These are phyloP conservation scores for Siderastrea radians DNA, from an alignment of 92 coral and sea anemone genomes.

Conservation along the genomic window DNA sequence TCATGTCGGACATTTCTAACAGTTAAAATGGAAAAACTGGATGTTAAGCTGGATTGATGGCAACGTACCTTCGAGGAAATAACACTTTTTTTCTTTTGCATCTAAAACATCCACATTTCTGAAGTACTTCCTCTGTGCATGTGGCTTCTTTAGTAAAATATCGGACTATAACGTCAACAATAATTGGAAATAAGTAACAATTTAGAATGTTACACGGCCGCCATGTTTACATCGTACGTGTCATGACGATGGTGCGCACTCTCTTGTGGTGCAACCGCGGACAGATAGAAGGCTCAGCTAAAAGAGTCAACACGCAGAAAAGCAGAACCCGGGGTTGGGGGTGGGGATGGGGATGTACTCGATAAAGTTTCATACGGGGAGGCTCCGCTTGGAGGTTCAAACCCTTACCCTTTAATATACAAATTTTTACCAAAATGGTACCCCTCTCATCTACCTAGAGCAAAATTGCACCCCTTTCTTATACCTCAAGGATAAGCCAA, in stretches of 20 bases:
- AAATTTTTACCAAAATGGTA: too few relatives aligned
- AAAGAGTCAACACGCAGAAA: not conserved
- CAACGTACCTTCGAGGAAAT: constrained; percentile 8
- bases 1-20: too few relatives aligned
- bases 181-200: not conserved
- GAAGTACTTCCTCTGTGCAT: not conserved
- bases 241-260: constrained; percentile 53
- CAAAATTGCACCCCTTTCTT: too few relatives aligned
- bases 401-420: too few relatives aligned
- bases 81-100: not conserved
- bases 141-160: not conserved
- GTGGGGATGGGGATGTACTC: too few relatives aligned
- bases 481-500: too few relatives aligned
- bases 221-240: constrained; percentile 79
- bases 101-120: constrained; percentile 21
- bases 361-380: too few relatives aligned
- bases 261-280: constrained; percentile 21
- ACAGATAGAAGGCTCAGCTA: not conserved
- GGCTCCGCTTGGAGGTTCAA: too few relatives aligned
- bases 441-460: too few relatives aligned
- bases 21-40: too few relatives aligned
- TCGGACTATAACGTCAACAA: not conserved
- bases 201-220: not conserved
- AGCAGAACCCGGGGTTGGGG: not conserved
- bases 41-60: too few relatives aligned